Base-by-base conservation (phyloP, 2,113 vertebrate species). In the Osmerus mordax region DNA sequence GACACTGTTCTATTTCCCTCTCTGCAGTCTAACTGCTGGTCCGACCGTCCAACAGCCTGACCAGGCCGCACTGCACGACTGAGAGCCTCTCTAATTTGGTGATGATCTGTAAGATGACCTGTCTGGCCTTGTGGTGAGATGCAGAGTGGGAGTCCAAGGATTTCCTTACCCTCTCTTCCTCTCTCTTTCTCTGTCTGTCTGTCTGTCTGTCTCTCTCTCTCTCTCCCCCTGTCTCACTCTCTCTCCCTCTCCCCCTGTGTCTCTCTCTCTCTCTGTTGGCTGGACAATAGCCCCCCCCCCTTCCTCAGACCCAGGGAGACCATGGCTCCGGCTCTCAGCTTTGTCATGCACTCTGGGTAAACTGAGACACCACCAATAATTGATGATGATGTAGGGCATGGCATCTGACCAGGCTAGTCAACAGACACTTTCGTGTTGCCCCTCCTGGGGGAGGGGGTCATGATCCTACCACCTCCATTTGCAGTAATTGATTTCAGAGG, bases 101-200 rank as follows among this genome's bases (percentile, higher is more conserved):
- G 87, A 92, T 89, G 89, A 90, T 84, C 88, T 90, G 90, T 91
- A 91, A 91, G 84, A 77, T 79, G 87, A 91, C 87, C 89, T 80
- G 83, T 68, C 65, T 86, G 82, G 75, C 83, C 84, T 73, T 74
- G 59, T 23, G 51, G 67, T 7, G 70, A 11, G 32, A 65, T n/a
- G 76, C 73, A 73, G 81, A 85, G 81, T 82, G 84, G 76, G 86
- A 88, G 87, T 89, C 85, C 85, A 82, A 79, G 86, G 88, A 84
- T 90, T 87, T 90, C 86, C 85, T 89, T 88, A 84, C 87, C 80
- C 32, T 25, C n/a, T 25, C 47, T 28, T 13, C 15, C 16, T 23
- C 13, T 29, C 32, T 13, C 55, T 21, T 23, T 18, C 64, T 77
- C 77, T 77, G 76, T 23, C 60, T 75, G 1, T 9, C 12, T 13